These are phyloP conservation scores for Drosophila orena DNA, from an alignment of 1,140 invertebrate genomes.

Conservation along the genomic window DNA sequence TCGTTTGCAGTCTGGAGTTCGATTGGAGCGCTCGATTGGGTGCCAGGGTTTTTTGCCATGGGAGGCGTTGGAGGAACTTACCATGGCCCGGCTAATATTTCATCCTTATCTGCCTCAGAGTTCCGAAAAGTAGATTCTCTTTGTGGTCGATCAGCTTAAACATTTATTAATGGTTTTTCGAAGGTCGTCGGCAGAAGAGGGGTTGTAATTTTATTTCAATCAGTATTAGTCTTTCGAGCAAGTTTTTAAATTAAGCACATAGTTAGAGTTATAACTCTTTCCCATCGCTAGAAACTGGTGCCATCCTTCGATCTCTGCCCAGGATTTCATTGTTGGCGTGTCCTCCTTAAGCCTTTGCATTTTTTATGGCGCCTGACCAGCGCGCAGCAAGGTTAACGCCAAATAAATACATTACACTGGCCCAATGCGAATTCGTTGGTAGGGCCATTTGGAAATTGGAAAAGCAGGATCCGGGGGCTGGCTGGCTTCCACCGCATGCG, in stretches of 20 bases:
- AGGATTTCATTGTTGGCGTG: not conserved
- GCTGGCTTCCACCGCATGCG: constrained; percentile 10
- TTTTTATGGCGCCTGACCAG: constrained; percentile 12
- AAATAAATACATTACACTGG: constrained; percentile 38
- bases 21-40: constrained; percentile 20
- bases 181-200: too few species aligned
- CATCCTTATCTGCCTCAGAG: not conserved
- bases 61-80: not conserved
- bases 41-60: not conserved
- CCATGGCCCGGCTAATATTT: not conserved
- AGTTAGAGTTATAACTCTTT: too few species aligned
- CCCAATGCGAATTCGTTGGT: constrained; percentile 16
- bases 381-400: constrained; percentile 24
- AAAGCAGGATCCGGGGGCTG: constrained; percentile 2
- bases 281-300: too few species aligned
- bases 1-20: constrained; percentile 19
- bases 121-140: constrained; percentile 6
- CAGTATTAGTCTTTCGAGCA: too few species aligned
- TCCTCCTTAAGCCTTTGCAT: constrained; percentile 15
- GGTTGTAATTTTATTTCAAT: too few species aligned
- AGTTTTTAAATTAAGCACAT: too few species aligned
- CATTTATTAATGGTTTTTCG: not conserved
- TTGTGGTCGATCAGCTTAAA: too few species aligned
- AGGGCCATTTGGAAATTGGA: constrained; percentile 45
- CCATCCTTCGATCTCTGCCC: constrained; percentile 3